Evolutionary conservation across 2,113 vertebrate species (phyloP), one percentile per base, ranked within the genome.

Genomic region (Proterorhinus semilunaris): DNA sequence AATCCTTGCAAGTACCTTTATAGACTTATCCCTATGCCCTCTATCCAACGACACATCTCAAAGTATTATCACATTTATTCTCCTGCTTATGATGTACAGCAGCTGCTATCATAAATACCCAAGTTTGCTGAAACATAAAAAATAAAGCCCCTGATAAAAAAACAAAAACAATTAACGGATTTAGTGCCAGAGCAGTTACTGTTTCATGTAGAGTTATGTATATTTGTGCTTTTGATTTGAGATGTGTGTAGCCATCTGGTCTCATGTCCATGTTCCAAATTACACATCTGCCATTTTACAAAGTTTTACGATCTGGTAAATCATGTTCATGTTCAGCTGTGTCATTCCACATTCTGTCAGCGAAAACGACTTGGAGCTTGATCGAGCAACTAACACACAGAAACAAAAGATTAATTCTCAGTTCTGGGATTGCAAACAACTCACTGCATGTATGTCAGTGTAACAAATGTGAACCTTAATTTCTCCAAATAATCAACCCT

Each of bases 221-320:
- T 90, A 49, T 59, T 73, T 90, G 89, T 89, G 62, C 73, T 88
- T 88, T 88, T 88, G 13, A 85, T 83, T 86, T 89, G 62, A 70
- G 68, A 76, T 90, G 64, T 86, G 54, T 86, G 70, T 83, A 81
- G 81, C 66, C 80, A 82, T 88, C 76, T 59, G 69, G 69, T 80
- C 79, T 61, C 69, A 81, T 85, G 78, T 86, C 78, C 49, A 62
- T 62, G 76, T 69, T 10, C 51, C 65, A 71, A 44, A 13, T 74
- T 62, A 48, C 27, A 68, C 69, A 87, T 70, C 48, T 61, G 58
- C 53, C 69, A 67, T 77, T 58, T 58, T 58, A 27, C 55, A 58
- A 65, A 75, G 55, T 53, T 48, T 7, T 70, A 55, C 72, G 71
- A 76, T 84, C 84, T 68, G 27, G 73, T 63, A 11, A 58, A 54